Evolutionary conservation across 2,888 invertebrate genomes (phyloP), one percentile per base, ranked within the genome.

Genomic region (Selenia dentaria): DNA sequence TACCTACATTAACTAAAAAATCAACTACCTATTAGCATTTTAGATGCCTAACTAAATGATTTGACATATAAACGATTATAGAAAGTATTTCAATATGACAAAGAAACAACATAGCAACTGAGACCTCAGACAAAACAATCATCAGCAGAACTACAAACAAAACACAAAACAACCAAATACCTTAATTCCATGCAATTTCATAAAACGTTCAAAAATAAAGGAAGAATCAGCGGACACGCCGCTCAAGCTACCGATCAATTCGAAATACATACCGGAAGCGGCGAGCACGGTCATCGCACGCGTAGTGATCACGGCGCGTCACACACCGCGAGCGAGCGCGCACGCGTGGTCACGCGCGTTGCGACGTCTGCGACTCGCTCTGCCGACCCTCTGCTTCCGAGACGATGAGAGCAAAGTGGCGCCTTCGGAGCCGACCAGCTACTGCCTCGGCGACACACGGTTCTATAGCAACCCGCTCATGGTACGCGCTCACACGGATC

Each of bases 391-490:
- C 69, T 87, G 87, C 83, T 73, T 73, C 72, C 71, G 76, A 54
- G 67, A 70, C 50, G 78, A 74, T 61, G 70, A 70, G 57, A 62
- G 67, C 51, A 72, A 75, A 47, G 85, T 85, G 57, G 77, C 85
- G 54, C 82, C 82, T 16, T 84, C 86, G 2, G 70, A 74, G 49
- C 59, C 70, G 59, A 74, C 75, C 62, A 83, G 77, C 75, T 63
- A 72, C 61, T 70, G 62, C 6, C 41, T 48, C 62, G 79, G 81
- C 42, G 70, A 74, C 65, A 82, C 79, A 57, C 74, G 78, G 52
- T 83, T 82, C 70, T 86, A 85, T 73, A 78, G 76, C 73, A 79
- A 83, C 72, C 79, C 85, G 59, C 63, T 78, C 58, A 78, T 78
- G 88, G 87, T 89, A 88, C 74, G 83, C 49, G 39, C 18, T 14